Percentiles rank a stretch among this genome's conserved stretches.
phyloP scores from a whole-genome alignment of 2,888 invertebrate genomes.

The Myathropa florea region DNA sequence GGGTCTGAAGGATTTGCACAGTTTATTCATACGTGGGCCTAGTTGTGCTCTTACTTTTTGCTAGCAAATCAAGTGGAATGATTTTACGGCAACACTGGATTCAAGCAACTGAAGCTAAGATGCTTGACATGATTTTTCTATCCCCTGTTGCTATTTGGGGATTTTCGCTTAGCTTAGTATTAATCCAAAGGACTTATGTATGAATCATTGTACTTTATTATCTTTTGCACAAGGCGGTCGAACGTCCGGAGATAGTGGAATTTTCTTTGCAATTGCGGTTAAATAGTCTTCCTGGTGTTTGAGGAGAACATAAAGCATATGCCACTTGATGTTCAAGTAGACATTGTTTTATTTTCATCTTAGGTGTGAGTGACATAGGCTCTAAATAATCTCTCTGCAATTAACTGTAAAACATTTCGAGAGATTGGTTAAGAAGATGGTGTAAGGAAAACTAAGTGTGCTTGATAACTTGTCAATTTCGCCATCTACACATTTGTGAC shows the following conservation, averaged over 20 bases:
- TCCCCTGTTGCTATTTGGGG: not conserved
- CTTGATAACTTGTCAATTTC: too few species aligned
- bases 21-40: not conserved
- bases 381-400: too few species aligned
- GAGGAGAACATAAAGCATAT: too few species aligned
- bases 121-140: not conserved
- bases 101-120: not conserved
- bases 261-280: not conserved
- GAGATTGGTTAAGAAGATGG: too few species aligned
- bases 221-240: not conserved
- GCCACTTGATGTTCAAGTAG: too few species aligned
- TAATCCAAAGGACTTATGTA: constrained; percentile 12
- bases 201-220: not conserved
- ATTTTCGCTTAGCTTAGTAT: constrained; percentile 22
- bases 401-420: too few species aligned
- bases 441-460: too few species aligned
- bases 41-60: not conserved
- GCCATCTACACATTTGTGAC: too few species aligned
- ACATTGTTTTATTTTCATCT: too few species aligned
- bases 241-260: not conserved
- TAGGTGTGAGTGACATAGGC: too few species aligned
- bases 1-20: not conserved
- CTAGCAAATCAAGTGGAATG: constrained; percentile 29
- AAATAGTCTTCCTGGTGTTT: too few species aligned
- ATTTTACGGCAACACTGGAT: constrained; percentile 24